Evolutionary conservation across 1,140 invertebrate species (phyloP).

Genomic region (Heliconius hermathena): DNA sequence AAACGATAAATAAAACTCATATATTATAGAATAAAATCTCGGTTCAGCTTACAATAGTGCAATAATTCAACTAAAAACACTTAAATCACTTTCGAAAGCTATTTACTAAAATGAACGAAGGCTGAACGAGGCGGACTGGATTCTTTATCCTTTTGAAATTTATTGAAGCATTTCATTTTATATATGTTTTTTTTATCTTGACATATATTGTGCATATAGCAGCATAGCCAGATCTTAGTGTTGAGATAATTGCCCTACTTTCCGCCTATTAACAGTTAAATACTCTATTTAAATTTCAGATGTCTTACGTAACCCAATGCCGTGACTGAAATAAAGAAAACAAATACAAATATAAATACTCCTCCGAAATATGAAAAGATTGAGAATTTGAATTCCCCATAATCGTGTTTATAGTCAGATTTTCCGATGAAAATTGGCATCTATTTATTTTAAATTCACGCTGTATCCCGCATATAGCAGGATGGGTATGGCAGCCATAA

Average conservation of each 20-base stretch:
- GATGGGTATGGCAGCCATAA: too few relatives aligned
- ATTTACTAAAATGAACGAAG: neutral
- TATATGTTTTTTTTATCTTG: neutral
- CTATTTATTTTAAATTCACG: neutral
- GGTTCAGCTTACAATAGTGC: neutral
- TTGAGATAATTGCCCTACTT: neutral
- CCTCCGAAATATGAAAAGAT: neutral
- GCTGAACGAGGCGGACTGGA: neutral
- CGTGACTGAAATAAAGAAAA: neutral
- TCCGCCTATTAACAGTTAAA: neutral
- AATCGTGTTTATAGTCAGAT: neutral
- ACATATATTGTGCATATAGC: neutral
- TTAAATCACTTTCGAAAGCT: conserved; percentile 14
- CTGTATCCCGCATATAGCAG: too few relatives aligned
- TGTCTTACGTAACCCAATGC: neutral
- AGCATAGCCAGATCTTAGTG: neutral
- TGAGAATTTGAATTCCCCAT: too few relatives aligned
- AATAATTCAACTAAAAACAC: conserved; percentile 6
- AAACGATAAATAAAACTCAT: conserved; percentile 8
- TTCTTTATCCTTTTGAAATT: neutral
- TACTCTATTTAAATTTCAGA: too few relatives aligned
- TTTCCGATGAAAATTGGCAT: neutral
- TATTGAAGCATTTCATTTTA: conserved; percentile 3
- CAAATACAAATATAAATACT: neutral
- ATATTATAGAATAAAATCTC: neutral